Conservation (phyloP, 1,140 invertebrate species). For the Tetranychus cinnabarinus region DNA sequence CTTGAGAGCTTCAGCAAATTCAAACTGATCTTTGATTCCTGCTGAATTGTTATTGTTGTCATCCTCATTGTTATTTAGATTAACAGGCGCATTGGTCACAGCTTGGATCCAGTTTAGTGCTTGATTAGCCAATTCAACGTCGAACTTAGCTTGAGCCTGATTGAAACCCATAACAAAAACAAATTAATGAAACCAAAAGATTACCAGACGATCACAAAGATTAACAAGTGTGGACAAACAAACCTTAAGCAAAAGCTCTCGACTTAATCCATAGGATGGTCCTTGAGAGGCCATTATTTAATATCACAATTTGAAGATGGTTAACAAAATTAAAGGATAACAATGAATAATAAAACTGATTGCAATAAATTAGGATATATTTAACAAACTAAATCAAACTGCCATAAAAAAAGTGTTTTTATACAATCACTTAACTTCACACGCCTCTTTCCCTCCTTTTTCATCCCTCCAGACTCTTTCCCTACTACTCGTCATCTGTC, state of each 20-base stretch:
- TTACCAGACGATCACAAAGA: constrained; percentile 3
- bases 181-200: not conserved
- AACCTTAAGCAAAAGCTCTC: constrained; percentile 30
- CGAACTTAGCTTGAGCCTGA: constrained; percentile 30
- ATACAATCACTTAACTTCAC: no score
- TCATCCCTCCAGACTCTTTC: no score
- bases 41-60: constrained; percentile 3
- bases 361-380: no score
- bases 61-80: no score
- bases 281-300: constrained; percentile 28
- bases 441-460: no score
- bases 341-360: no score
- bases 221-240: not conserved
- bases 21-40: constrained; percentile 23
- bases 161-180: not conserved
- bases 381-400: no score
- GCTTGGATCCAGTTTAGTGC: constrained; percentile 26
- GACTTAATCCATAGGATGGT: constrained; percentile 29
- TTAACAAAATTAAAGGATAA: no score
- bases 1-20: constrained; percentile 26
- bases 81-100: constrained; percentile 14
- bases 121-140: constrained; percentile 25
- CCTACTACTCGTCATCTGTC: no score
- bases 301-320: no score
- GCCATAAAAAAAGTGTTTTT: no score